phyloP scores from a whole-genome alignment of 37 sponge, comb jelly and placozoan genomes.

The Spongilla lacustris region DNA sequence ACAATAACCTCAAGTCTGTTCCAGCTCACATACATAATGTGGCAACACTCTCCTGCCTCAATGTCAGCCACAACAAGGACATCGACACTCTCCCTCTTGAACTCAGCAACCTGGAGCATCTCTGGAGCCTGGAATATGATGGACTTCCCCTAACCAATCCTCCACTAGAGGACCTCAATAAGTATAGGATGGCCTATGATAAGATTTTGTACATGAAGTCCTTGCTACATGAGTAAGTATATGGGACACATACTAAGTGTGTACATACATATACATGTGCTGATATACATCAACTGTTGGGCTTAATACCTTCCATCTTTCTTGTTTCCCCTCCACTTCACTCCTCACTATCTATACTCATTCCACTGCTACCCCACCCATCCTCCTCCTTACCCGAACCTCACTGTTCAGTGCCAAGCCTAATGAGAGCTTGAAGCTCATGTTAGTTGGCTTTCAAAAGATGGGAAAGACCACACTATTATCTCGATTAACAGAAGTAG shows the following conservation, averaged over 20 bases:
- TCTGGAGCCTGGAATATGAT: slow-evolving; percentile 83
- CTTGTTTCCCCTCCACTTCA: not conserved
- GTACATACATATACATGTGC: not conserved
- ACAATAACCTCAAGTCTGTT: slow-evolving; percentile 50
- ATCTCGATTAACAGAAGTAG: slow-evolving; percentile 65
- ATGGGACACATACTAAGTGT: not conserved
- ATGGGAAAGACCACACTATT: slow-evolving; percentile 91
- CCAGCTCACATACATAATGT: slow-evolving; percentile 64
- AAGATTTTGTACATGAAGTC: slow-evolving; percentile 84
- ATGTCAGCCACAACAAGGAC: slow-evolving; percentile 70
- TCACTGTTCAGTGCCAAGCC: slow-evolving; percentile 69
- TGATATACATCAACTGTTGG: too few relatives aligned
- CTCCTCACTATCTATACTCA: too few relatives aligned
- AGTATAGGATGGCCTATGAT: slow-evolving; percentile 63
- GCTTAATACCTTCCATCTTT: not conserved
- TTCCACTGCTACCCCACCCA: not conserved
- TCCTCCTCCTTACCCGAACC: not conserved
- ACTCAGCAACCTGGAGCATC: slow-evolving; percentile 75
- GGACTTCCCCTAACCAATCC: slow-evolving; percentile 72
- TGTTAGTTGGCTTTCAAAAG: slow-evolving; percentile 89
- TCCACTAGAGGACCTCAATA: slow-evolving; percentile 64
- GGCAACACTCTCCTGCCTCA: slow-evolving; percentile 48
- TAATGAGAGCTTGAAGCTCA: slow-evolving; percentile 89
- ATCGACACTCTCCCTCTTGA: slow-evolving; percentile 79
- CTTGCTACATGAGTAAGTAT: slow-evolving; percentile 77